Conservation (phyloP, 1,140 invertebrate species). For the Lanistes nyassanus region DNA sequence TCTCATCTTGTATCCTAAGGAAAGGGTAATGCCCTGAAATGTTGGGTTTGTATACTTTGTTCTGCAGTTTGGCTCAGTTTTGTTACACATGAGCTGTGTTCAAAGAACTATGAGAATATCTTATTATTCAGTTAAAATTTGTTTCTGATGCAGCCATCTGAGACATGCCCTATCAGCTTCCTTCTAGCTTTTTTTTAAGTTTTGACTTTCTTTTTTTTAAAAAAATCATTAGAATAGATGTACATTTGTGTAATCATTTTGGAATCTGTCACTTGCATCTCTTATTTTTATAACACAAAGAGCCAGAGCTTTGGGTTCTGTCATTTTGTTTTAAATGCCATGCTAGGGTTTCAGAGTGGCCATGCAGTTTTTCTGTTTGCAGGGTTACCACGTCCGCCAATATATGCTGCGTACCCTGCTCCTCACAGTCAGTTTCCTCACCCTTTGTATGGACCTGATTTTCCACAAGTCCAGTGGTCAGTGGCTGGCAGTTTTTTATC, state of each 20-base stretch:
- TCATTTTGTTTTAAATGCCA: not conserved
- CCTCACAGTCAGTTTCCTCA: conserved; percentile 87
- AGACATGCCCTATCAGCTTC: no score
- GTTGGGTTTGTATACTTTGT: no score
- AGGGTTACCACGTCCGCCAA: conserved; percentile 88
- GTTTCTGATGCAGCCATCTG: no score
- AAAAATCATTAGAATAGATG: not conserved
- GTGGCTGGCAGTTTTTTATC: conserved; percentile 64
- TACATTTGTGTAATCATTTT: conserved; percentile 1
- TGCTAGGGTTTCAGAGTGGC: not conserved
- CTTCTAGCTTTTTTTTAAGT: not conserved
- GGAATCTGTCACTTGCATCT: not conserved
- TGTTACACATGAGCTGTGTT: no score
- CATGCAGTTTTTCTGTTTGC: conserved; percentile 44
- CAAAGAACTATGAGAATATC: no score
- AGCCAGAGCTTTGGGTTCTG: not conserved
- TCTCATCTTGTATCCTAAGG: no score
- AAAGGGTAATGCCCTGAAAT: not conserved
- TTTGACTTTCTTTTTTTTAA: not conserved
- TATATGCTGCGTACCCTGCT: conserved; percentile 82
- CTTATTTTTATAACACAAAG: conserved; percentile 6
- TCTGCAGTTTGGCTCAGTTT: no score
- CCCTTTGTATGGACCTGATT: conserved; percentile 93
- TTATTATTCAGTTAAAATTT: no score
- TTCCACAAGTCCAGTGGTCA: conserved; percentile 95